phyloP scores from a whole-genome alignment of 1,140 invertebrate genomes.

The Cherax quadricarinatus region DNA sequence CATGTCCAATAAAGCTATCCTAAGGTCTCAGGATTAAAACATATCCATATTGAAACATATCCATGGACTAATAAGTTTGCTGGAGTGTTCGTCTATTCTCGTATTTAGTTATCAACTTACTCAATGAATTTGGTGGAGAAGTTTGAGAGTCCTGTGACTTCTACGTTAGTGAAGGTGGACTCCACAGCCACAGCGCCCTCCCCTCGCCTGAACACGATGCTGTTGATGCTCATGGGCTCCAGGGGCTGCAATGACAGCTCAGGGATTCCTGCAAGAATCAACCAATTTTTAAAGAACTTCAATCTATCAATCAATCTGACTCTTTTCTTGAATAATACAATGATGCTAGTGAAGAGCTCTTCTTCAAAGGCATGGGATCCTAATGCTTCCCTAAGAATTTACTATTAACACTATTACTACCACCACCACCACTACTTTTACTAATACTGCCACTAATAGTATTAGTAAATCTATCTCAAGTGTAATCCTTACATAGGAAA shows the following conservation, averaged over 20 bases:
- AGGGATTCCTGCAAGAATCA: conserved; percentile 79
- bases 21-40: too few species aligned
- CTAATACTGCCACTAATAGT: too few species aligned
- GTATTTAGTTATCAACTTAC: conserved; percentile 74
- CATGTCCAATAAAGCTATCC: too few species aligned
- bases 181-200: conserved; percentile 84
- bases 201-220: conserved; percentile 85
- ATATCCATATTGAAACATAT: too few species aligned
- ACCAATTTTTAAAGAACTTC: neutral
- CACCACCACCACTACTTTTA: too few species aligned
- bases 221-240: conserved; percentile 84
- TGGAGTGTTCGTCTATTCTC: too few species aligned
- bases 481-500: too few species aligned
- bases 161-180: conserved; percentile 84
- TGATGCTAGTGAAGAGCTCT: neutral
- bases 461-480: too few species aligned
- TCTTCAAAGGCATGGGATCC: neutral
- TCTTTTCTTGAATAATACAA: neutral
- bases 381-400: too few species aligned
- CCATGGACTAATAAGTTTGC: too few species aligned
- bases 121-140: conserved; percentile 81
- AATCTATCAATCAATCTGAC: neutral
- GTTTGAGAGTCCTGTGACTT: conserved; percentile 84
- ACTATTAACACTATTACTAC: too few species aligned
- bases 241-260: conserved; percentile 85